Evolutionary conservation across 2,113 vertebrate genomes (phyloP), one percentile per base, ranked within the genome.

Genomic region (Indicator maculatus): DNA sequence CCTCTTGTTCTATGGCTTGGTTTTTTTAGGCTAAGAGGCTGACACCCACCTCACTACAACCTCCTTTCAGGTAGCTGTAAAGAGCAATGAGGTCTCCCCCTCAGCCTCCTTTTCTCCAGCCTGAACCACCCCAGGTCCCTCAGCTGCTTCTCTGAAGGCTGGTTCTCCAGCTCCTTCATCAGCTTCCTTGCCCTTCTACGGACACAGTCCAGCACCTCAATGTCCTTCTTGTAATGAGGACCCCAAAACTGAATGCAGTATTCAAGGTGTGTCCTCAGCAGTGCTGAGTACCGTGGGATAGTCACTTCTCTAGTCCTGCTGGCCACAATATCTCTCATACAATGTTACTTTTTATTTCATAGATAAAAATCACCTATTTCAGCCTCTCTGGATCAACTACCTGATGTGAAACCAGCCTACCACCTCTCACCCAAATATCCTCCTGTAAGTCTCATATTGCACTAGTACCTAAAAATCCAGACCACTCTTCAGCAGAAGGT

Each of bases 261-360:
- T 45, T 45, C 44, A 45, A 55, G 52, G 15, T 30, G 10, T 3
- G 3, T 19, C 31, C 47, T 45, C 60, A 53, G 6, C 41, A 78
- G 61, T 8, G 24, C n/a, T 0, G 0, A 58, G 7, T 1, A 17
- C 7, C 47, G 24, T 6, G 47, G 10, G 5, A 39, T 3, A 5
- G 7, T 39, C 39, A 1, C 27, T 33, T 13, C 41, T n/a, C 61
- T 59, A 17, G 2, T 36, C 41, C 47, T 53, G 72, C 38, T 63
- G 36, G 55, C 4, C 36, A 53, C 14, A 8, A 2, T 3, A 7
- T 2, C 63, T 12, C 20, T 53, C 24, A 45, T 3, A 36, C 1
- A 74, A 70, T 8, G 38, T 41, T 36, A 63, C 6, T 80, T 83
- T 31, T 59, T 9, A 67, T 80, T 93, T 70, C 30, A 55, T 5